These are phyloP conservation scores for Sericinus montela DNA, from an alignment of 2,888 invertebrate genomes.

Conservation along the genomic window DNA sequence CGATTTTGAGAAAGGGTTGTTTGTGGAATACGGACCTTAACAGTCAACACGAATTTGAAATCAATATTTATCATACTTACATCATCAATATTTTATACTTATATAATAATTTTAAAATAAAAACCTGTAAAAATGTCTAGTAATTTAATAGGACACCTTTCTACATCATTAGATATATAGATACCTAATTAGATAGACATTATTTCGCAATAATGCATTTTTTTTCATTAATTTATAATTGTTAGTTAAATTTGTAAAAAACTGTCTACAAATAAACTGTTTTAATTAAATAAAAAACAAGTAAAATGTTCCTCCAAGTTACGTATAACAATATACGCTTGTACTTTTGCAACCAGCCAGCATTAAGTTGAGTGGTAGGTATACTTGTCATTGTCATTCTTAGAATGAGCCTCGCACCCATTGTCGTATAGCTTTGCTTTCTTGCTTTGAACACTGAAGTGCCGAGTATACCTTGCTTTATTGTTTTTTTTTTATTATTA, in stretches of 20 bases:
- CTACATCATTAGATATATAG: too few species aligned
- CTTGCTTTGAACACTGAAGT: conserved; percentile 18
- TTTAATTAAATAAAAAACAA: background rate
- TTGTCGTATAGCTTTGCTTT: conserved; percentile 17
- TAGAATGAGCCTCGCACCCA: conserved; percentile 11
- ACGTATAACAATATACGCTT: conserved; percentile 25
- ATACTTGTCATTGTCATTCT: conserved; percentile 19
- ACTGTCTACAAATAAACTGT: background rate
- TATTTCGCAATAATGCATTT: too few species aligned
- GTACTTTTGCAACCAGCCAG: conserved; percentile 17
- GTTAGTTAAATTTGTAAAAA: too few species aligned
- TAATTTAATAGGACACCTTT: too few species aligned
- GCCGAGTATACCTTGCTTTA: conserved; percentile 10
- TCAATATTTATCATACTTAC: background rate
- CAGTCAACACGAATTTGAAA: conserved; percentile 4
- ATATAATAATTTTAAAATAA: too few species aligned
- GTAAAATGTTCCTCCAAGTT: background rate
- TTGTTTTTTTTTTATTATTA: conserved; percentile 15
- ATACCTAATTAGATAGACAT: too few species aligned
- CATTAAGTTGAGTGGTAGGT: conserved; percentile 18
- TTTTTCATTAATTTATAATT: too few species aligned
- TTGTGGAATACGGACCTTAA: conserved; percentile 29
- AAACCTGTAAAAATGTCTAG: too few species aligned
- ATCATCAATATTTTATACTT: background rate
- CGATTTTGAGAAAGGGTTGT: conserved; percentile 32